phyloP scores from a whole-genome alignment of 2,113 vertebrate species.

The Chinchilla lanigera region DNA sequence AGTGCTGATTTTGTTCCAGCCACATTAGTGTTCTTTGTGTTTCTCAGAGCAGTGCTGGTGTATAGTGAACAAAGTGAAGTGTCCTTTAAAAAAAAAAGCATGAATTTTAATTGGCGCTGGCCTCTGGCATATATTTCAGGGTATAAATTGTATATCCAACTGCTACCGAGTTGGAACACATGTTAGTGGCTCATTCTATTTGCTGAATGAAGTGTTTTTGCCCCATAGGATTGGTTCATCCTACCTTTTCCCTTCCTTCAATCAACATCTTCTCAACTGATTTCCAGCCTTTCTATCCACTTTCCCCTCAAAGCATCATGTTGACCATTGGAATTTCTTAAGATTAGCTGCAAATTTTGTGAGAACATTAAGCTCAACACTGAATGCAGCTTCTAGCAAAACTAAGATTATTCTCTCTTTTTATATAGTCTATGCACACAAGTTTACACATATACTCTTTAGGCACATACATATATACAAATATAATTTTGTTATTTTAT shows the following conservation, averaged over 20 bases:
- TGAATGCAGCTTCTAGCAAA: not conserved
- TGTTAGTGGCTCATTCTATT: not conserved
- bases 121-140: not conserved
- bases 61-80: not conserved
- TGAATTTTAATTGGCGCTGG: not conserved
- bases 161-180: not conserved
- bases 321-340: not conserved
- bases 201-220: not conserved
- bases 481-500: not conserved
- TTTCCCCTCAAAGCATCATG: not conserved
- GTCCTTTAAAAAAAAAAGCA: not conserved
- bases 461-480: not conserved
- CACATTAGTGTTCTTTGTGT: too few species aligned
- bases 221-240: not conserved
- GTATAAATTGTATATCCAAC: not conserved
- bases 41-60: not conserved
- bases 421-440: not conserved
- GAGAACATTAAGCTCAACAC: not conserved
- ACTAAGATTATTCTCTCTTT: not conserved
- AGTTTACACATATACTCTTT: not conserved
- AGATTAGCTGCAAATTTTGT: not conserved
- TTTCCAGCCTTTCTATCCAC: not conserved
- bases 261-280: not conserved
- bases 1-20: not conserved
- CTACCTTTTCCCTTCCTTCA: not conserved